phyloP scores from a whole-genome alignment of 2,113 vertebrate genomes.

The Etheostoma cragini region DNA sequence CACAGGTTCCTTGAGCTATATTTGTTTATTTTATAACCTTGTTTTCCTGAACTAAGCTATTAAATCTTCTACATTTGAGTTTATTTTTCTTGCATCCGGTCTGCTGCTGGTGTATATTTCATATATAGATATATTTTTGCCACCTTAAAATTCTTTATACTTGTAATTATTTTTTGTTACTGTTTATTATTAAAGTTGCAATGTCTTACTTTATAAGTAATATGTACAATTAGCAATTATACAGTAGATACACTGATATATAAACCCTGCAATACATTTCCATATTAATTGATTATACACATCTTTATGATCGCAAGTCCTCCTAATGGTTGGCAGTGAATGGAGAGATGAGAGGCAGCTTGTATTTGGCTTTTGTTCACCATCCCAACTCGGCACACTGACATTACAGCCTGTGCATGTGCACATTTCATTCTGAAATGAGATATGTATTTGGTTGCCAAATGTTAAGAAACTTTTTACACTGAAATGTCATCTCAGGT shows the following conservation, averaged over 20 bases:
- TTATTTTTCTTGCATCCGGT: conserved; percentile 19
- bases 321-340: conserved; percentile 71
- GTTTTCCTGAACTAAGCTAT: conserved; percentile 11
- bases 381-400: conserved; percentile 38
- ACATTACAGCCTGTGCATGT: conserved; percentile 39
- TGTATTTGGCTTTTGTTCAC: conserved; percentile 49
- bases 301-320: background rate
- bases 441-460: background rate
- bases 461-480: conserved; percentile 34
- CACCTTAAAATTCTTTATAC: conserved; percentile 38
- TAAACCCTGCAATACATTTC: background rate
- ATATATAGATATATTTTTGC: background rate
- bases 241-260: conserved; percentile 14
- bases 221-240: conserved; percentile 32
- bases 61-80: conserved; percentile 8
- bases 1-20: background rate
- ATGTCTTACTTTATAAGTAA: conserved; percentile 44
- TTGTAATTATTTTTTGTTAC: conserved; percentile 40
- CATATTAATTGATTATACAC: background rate
- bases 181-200: conserved; percentile 30
- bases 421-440: background rate
- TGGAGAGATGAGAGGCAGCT: conserved; percentile 72
- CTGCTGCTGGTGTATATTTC: conserved; percentile 49
- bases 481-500: conserved; percentile 13
- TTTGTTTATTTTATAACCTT: conserved; percentile 12